A percentile compares a stretch with the other conserved stretches of the same genome.
These are phyloP conservation scores for Himalopsyche kuldschensis DNA, from an alignment of 2,888 invertebrate species.

Conservation along the genomic window DNA sequence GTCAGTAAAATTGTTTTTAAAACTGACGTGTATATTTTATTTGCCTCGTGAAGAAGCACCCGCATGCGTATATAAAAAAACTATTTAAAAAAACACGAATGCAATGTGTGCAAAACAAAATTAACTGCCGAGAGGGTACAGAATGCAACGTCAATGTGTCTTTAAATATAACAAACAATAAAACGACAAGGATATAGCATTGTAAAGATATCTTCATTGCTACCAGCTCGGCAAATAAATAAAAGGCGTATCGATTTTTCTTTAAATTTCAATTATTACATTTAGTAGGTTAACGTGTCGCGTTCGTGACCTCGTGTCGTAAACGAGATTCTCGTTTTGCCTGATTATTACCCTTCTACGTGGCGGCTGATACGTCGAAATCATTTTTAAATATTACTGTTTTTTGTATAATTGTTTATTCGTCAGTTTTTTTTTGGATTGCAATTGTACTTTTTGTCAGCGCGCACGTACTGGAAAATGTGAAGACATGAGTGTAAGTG, in stretches of 20 bases:
- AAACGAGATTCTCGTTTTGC: conserved; percentile 18
- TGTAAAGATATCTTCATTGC: background rate
- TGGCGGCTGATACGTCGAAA: background rate
- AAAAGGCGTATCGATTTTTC: background rate
- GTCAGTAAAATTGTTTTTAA: no score
- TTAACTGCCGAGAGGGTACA: background rate
- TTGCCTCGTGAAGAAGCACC: no score
- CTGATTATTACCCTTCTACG: background rate
- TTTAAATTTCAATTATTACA: conserved; percentile 11
- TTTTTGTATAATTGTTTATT: background rate
- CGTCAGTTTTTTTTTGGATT: background rate
- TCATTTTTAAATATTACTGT: background rate
- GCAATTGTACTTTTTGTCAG: background rate
- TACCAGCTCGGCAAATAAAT: background rate
- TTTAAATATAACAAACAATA: background rate
- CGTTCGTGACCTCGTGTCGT: conserved; percentile 34
- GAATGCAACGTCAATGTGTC: background rate
- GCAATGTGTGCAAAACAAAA: background rate
- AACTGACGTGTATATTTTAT: no score
- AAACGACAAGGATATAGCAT: background rate
- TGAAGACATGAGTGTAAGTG: background rate
- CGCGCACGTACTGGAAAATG: background rate
- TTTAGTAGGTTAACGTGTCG: conserved; percentile 36
- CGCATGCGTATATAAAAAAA: no score
- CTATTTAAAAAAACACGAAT: no score